phyloP scores from a whole-genome alignment of 2,888 invertebrate species.

The Heteropelma amictum region DNA sequence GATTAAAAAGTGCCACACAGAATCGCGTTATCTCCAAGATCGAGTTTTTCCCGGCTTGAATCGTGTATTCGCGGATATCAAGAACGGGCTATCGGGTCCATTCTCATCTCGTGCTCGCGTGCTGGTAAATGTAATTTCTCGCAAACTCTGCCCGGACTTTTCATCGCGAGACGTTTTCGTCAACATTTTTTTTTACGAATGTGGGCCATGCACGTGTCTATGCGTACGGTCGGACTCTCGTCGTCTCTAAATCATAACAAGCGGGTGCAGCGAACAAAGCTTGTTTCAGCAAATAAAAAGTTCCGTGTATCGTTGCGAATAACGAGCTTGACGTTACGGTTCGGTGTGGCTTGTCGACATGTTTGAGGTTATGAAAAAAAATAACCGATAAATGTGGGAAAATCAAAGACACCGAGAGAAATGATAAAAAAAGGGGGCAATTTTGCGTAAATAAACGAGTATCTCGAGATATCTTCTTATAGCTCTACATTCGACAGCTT shows the following conservation, averaged over 20 bases:
- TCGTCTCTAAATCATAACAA: too few species aligned
- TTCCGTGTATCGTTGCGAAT: conserved; percentile 22
- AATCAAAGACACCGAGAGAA: too few species aligned
- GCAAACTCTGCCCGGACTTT: not conserved
- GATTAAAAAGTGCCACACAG: conserved; percentile 41
- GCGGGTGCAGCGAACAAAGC: conserved; percentile 53
- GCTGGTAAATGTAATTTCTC: conserved; percentile 2
- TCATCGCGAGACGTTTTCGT: not conserved
- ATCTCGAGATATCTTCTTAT: conserved; percentile 19
- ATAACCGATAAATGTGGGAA: not conserved
- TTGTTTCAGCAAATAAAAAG: conserved; percentile 15
- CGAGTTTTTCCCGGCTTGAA: not conserved
- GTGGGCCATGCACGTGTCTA: conserved; percentile 41
- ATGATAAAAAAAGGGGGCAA: not conserved
- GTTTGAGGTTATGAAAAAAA: not conserved
- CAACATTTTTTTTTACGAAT: conserved; percentile 21
- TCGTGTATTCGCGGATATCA: conserved; percentile 1
- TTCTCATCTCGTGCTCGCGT: conserved; percentile 13
- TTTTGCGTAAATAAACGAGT: not conserved
- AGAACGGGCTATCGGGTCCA: conserved; percentile 8
- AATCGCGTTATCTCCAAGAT: conserved; percentile 29
- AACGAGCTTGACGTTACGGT: conserved; percentile 35
- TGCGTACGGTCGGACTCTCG: too few species aligned
- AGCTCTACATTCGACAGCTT: not conserved
- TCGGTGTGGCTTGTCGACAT: conserved; percentile 37